Percentiles rank a stretch among this genome's conserved stretches.
These are phyloP conservation scores for Cydia fagiglandana DNA, from an alignment of 1,140 invertebrate species.

Conservation along the genomic window DNA sequence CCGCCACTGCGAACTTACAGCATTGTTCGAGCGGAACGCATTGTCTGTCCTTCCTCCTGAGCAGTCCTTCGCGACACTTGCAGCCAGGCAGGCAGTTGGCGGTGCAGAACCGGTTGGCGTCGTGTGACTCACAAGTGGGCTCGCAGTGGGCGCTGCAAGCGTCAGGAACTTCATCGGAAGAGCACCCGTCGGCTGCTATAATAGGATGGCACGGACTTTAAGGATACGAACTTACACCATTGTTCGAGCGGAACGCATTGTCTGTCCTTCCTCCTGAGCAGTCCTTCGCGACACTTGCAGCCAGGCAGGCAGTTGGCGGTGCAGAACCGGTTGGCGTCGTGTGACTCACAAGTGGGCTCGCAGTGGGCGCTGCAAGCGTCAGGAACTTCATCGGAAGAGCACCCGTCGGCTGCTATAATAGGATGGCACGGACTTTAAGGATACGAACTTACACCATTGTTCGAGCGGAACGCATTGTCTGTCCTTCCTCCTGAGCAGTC, in stretches of 20 bases:
- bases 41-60: constrained; percentile 41
- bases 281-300: constrained; percentile 39
- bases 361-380: constrained; percentile 34
- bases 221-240: constrained; percentile 40
- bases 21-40: constrained; percentile 43
- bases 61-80: constrained; percentile 36
- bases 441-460: constrained; percentile 41
- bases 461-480: constrained; percentile 41
- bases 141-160: constrained; percentile 38
- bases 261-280: constrained; percentile 42
- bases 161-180: neutral
- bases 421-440: too few relatives aligned
- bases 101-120: constrained; percentile 36
- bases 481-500: constrained; percentile 39
- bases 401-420: neutral
- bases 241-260: constrained; percentile 39
- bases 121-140: constrained; percentile 38
- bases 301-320: constrained; percentile 39
- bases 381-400: neutral
- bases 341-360: constrained; percentile 41
- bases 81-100: constrained; percentile 43
- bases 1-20: constrained; percentile 43
- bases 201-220: neutral
- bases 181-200: neutral
- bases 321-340: constrained; percentile 36